phyloP scores from a whole-genome alignment of 2,113 vertebrate species.

The Ophiodon elongatus region DNA sequence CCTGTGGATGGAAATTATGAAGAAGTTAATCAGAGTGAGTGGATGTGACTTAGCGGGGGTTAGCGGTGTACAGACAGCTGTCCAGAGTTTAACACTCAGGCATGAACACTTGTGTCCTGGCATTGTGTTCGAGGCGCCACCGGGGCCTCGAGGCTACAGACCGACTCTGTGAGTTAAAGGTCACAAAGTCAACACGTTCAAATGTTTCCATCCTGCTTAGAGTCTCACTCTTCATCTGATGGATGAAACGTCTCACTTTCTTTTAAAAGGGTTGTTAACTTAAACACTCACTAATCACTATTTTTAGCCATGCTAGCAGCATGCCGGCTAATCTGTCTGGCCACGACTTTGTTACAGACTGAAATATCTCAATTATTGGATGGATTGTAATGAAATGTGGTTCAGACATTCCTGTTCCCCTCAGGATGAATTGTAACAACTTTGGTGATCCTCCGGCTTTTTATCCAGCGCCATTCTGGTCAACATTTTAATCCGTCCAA shows the following conservation, averaged over 20 bases:
- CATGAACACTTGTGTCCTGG: constrained; percentile 34
- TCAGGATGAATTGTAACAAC: background rate
- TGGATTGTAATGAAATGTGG: background rate
- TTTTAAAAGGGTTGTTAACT: background rate
- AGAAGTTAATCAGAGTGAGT: background rate
- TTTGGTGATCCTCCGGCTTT: background rate
- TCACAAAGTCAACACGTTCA: constrained; percentile 6
- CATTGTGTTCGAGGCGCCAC: constrained; percentile 36
- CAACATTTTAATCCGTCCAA: background rate
- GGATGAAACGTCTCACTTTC: background rate
- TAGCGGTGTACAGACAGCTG: constrained; percentile 53
- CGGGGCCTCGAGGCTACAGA: background rate
- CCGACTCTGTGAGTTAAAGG: background rate
- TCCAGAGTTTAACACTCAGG: constrained; percentile 14
- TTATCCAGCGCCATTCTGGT: background rate
- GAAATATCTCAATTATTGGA: background rate
- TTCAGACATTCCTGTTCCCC: background rate
- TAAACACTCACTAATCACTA: background rate
- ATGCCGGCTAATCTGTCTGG: background rate
- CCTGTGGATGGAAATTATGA: constrained; percentile 21
- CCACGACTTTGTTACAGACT: background rate
- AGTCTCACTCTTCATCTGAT: background rate
- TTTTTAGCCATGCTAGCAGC: background rate
- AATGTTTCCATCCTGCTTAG: background rate
- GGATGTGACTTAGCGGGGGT: constrained; percentile 14